These are phyloP conservation scores for Hermaeophaga mercurialis DNA, from an alignment of 2,888 invertebrate species.

Conservation along the genomic window DNA sequence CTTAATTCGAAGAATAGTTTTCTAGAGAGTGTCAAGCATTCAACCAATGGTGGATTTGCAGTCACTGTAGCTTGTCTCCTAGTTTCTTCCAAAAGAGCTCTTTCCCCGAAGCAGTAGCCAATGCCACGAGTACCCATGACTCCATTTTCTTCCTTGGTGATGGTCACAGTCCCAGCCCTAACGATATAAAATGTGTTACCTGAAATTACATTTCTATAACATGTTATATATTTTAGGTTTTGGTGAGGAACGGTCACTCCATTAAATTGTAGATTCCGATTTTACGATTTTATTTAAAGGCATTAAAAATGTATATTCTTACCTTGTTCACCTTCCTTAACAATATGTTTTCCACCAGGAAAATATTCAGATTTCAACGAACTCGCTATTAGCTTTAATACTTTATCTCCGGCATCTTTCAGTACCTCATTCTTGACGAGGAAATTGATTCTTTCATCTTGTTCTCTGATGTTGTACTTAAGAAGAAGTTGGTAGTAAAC, in stretches of 20 bases:
- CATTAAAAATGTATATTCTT: too few relatives aligned
- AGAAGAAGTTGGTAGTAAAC: conserved; percentile 91
- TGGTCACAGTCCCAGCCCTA: conserved; percentile 77
- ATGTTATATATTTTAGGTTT: too few relatives aligned
- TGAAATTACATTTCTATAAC: too few relatives aligned
- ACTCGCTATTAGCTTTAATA: conserved; percentile 81
- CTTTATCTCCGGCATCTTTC: conserved; percentile 69
- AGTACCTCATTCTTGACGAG: conserved; percentile 79
- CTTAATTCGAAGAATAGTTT: conserved; percentile 65
- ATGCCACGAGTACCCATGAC: neutral
- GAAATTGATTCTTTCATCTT: conserved; percentile 84
- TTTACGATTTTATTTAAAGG: too few relatives aligned
- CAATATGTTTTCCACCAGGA: conserved; percentile 75
- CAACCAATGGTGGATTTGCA: conserved; percentile 73
- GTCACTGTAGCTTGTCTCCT: conserved; percentile 87
- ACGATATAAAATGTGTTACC: conserved; percentile 89
- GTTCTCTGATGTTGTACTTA: conserved; percentile 79
- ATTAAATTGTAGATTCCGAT: too few relatives aligned
- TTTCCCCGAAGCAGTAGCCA: conserved; percentile 31
- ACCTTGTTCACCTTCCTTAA: conserved; percentile 79
- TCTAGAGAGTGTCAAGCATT: conserved; percentile 85
- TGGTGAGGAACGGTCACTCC: too few relatives aligned
- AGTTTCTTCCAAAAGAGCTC: conserved; percentile 71
- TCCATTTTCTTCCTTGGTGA: conserved; percentile 64
- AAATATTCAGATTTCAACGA: conserved; percentile 87